A percentile compares a stretch with the other conserved stretches of the same genome.
phyloP scores from a whole-genome alignment of 2,797 vertebrate species.

The Microhierax caerulescens region DNA sequence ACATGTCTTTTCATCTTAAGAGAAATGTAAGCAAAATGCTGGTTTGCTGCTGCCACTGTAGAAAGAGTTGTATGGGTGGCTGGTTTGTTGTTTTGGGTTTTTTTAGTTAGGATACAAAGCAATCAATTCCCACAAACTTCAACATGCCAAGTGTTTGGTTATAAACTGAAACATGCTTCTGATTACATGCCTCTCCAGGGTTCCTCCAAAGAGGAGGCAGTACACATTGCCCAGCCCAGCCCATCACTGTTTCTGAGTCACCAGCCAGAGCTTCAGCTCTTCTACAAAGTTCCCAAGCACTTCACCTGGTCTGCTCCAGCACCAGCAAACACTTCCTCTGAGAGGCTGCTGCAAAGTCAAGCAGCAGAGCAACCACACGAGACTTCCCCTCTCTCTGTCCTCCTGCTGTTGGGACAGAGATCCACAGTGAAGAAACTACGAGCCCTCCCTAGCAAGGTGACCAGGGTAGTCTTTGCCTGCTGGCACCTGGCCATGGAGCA shows the following conservation, averaged over 20 bases:
- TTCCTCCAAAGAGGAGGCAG: not conserved
- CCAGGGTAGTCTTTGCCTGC: not conserved
- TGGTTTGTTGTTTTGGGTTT: not conserved
- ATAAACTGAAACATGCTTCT: not conserved
- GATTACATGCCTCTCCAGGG: not conserved
- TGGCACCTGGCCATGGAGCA: not conserved
- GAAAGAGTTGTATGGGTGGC: not conserved
- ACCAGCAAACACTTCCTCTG: not conserved
- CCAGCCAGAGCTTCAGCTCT: not conserved
- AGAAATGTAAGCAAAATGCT: not conserved
- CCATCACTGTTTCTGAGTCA: not conserved
- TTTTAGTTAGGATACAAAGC: not conserved
- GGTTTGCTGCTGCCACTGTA: not conserved
- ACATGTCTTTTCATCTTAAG: not conserved
- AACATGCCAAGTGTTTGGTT: not conserved
- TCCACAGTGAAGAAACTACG: rapidly evolving
- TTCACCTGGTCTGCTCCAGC: not conserved
- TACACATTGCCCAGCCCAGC: rapidly evolving
- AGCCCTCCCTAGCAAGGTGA: not conserved
- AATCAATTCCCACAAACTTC: not conserved
- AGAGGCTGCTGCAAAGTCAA: not conserved
- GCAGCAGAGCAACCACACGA: not conserved
- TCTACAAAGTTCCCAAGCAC: not conserved
- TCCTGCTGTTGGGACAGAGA: not conserved
- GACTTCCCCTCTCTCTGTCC: not conserved